phyloP scores from a whole-genome alignment of 1,140 invertebrate species.

The Sycophaga agraensis region DNA sequence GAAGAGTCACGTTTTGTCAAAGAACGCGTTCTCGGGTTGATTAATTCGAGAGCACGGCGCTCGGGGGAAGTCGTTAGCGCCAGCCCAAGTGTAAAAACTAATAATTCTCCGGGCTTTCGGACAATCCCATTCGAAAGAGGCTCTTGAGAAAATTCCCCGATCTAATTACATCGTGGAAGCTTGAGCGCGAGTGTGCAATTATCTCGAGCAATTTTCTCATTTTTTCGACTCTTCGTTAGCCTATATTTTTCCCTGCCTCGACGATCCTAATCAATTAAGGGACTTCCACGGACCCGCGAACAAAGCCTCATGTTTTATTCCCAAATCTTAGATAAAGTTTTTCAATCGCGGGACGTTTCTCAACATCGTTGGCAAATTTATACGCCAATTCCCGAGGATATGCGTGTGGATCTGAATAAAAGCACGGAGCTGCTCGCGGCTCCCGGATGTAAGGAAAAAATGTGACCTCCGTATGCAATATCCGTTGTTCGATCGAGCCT shows the following conservation, averaged over 20 bases:
- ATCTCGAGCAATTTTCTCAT: constrained; percentile 15
- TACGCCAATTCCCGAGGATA: no score
- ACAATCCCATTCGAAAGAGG: constrained; percentile 7
- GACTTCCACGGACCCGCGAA: no score
- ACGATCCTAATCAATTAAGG: no score
- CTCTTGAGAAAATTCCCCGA: constrained; percentile 14
- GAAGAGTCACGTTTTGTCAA: constrained; percentile 7
- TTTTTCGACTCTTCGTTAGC: neutral
- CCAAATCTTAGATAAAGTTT: no score
- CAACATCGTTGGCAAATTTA: no score
- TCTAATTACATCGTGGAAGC: constrained; percentile 20
- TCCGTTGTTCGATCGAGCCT: no score
- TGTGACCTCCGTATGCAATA: no score
- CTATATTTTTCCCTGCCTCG: neutral
- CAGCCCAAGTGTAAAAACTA: constrained; percentile 19
- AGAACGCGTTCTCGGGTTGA: constrained; percentile 13
- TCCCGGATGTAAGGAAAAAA: no score
- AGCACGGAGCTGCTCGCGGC: no score
- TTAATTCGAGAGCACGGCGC: constrained; percentile 6
- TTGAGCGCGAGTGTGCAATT: constrained; percentile 10
- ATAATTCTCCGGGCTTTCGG: constrained; percentile 23
- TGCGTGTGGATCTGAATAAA: no score
- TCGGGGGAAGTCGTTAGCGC: constrained; percentile 19
- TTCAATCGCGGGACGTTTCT: no score
- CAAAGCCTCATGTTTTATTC: no score